A percentile compares a stretch with the other conserved stretches of the same genome.
Conservation (phyloP, 2,888 invertebrate genomes). For the Nomada goodeniana region DNA sequence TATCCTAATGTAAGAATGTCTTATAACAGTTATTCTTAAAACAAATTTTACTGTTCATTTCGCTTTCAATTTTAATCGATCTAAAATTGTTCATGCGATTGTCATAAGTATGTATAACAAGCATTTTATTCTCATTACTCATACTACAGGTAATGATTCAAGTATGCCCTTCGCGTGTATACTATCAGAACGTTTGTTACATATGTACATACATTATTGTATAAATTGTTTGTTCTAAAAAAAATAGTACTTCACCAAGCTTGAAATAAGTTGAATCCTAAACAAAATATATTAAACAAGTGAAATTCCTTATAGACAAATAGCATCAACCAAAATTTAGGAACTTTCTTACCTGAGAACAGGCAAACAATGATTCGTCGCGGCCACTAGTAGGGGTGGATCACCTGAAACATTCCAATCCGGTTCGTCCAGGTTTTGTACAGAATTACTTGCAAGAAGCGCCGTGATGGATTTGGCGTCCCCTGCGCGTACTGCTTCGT, state of each 20-base stretch:
- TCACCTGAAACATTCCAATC: constrained; percentile 82
- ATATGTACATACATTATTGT: background rate
- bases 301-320: background rate
- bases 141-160: background rate
- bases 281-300: no score
- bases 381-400: constrained; percentile 81
- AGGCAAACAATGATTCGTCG: constrained; percentile 78
- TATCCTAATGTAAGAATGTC: no score
- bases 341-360: constrained; percentile 75
- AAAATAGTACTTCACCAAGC: no score
- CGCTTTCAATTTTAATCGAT: no score
- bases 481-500: constrained; percentile 77
- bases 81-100: no score
- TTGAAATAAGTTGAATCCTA: no score
- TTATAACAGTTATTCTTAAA: no score
- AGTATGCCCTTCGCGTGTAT: background rate
- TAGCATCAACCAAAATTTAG: constrained; percentile 1
- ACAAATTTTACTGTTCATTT: no score
- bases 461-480: constrained; percentile 73
- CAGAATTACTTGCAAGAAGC: constrained; percentile 71
- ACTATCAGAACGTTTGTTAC: background rate
- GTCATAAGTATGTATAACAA: background rate
- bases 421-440: constrained; percentile 80
- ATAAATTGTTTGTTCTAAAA: no score
- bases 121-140: background rate